Evolutionary conservation across 2,113 vertebrate genomes (phyloP).

Genomic region (Pyrgilauda ruficollis): DNA sequence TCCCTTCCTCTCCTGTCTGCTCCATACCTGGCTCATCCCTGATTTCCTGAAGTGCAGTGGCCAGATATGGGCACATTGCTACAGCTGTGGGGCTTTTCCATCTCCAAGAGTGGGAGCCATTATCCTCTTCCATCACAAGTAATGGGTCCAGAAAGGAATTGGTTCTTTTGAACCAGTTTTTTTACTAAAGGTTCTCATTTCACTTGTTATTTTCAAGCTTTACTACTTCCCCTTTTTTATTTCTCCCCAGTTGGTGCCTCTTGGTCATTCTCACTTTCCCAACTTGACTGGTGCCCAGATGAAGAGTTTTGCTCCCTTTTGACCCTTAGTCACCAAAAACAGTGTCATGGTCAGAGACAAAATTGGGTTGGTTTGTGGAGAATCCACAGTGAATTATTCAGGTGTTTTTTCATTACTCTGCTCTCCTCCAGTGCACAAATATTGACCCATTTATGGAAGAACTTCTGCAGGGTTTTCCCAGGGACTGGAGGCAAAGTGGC

Average conservation of each 20-base stretch:
- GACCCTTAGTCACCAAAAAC: not conserved
- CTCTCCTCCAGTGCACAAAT: not conserved
- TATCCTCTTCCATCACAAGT: not conserved
- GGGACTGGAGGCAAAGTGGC: not conserved
- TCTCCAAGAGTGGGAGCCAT: not conserved
- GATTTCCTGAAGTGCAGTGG: not conserved
- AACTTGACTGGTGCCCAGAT: rapidly evolving
- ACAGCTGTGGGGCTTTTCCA: not conserved
- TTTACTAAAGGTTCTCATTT: not conserved
- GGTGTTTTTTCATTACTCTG: not conserved
- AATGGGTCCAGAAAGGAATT: not conserved
- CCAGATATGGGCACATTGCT: not conserved
- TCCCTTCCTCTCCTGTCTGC: not conserved
- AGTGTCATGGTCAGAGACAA: not conserved
- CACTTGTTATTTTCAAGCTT: not conserved
- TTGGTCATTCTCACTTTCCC: not conserved
- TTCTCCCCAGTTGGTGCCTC: not conserved
- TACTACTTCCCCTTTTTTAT: not conserved
- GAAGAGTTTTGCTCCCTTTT: not conserved
- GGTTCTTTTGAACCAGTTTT: not conserved
- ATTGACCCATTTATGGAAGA: not conserved
- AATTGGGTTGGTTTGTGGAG: not conserved
- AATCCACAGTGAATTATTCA: not conserved
- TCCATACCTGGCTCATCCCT: not conserved
- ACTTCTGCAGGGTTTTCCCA: not conserved